phyloP scores from a whole-genome alignment of 1,140 invertebrate genomes.

The Oryzaephilus surinamensis region DNA sequence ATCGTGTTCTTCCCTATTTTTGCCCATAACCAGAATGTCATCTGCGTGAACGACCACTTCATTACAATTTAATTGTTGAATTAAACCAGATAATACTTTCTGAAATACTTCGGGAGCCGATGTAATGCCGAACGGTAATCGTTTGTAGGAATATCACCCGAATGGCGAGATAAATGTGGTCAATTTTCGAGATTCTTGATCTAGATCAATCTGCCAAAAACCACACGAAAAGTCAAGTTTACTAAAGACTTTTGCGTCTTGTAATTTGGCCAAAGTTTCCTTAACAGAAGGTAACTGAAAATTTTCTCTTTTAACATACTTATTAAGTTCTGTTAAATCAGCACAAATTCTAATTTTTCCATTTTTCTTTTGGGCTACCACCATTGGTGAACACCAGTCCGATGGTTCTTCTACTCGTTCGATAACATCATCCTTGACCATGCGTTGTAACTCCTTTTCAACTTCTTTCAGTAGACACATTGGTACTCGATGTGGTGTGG shows the following conservation, averaged over 20 bases:
- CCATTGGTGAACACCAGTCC: background rate
- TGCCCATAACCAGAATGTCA: conserved; percentile 35
- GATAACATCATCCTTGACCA: conserved; percentile 15
- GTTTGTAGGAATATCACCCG: background rate
- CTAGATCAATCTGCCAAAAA: background rate
- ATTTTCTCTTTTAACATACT: conserved; percentile 19
- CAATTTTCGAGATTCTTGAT: background rate
- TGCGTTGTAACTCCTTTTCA: conserved; percentile 19
- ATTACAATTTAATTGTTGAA: background rate
- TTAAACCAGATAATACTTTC: background rate
- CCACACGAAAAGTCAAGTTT: conserved; percentile 7
- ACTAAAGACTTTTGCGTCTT: conserved; percentile 11
- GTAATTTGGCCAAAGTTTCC: conserved; percentile 8
- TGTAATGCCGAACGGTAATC: background rate
- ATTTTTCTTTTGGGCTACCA: conserved; percentile 15
- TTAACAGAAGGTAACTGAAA: conserved; percentile 16
- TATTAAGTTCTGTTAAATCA: conserved; percentile 29
- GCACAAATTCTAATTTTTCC: too few species aligned
- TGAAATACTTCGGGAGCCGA: conserved; percentile 3
- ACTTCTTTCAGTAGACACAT: conserved; percentile 16
- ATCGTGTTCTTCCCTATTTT: conserved; percentile 28
- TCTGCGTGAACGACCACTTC: conserved; percentile 26
- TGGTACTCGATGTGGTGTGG: background rate
- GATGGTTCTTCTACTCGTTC: conserved; percentile 23
- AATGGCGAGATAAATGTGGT: conserved; percentile 3